phyloP scores from a whole-genome alignment of 2,113 vertebrate species.

The Empidonax traillii region DNA sequence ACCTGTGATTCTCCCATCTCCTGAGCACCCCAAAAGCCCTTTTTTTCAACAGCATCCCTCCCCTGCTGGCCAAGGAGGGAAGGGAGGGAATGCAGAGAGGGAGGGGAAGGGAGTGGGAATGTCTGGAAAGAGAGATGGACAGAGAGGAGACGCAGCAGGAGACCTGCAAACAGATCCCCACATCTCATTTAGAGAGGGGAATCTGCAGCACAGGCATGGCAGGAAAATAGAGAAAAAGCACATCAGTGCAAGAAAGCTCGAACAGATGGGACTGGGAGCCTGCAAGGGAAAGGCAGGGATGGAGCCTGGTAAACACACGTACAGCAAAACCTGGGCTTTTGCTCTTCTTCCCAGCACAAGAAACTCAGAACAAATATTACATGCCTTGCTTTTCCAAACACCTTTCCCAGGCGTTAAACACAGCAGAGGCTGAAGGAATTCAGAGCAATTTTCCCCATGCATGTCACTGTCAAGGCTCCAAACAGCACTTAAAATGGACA shows the following conservation, averaged over 20 bases:
- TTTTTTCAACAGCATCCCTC: background rate
- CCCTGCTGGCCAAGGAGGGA: background rate
- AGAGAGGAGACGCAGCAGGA: background rate
- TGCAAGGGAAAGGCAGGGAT: background rate
- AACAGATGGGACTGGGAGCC: slow-evolving; percentile 6
- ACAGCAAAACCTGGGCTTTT: background rate
- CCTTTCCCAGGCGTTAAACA: background rate
- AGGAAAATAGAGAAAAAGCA: slow-evolving; percentile 36
- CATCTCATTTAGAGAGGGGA: background rate
- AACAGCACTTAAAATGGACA: background rate
- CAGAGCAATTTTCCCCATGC: background rate
- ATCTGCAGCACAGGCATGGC: background rate
- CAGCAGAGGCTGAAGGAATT: background rate
- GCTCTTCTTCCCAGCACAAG: background rate
- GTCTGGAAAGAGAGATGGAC: background rate
- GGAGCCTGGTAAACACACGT: background rate
- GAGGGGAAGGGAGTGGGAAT: background rate
- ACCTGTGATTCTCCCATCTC: background rate
- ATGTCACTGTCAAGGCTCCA: background rate
- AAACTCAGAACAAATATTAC: background rate
- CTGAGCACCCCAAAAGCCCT: background rate
- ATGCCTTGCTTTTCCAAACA: background rate
- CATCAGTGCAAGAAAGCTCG: background rate
- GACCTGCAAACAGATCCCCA: background rate
- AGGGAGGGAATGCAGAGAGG: background rate